These are phyloP conservation scores for Xestia ashworthii DNA, from an alignment of 2,888 invertebrate species.

Conservation along the genomic window DNA sequence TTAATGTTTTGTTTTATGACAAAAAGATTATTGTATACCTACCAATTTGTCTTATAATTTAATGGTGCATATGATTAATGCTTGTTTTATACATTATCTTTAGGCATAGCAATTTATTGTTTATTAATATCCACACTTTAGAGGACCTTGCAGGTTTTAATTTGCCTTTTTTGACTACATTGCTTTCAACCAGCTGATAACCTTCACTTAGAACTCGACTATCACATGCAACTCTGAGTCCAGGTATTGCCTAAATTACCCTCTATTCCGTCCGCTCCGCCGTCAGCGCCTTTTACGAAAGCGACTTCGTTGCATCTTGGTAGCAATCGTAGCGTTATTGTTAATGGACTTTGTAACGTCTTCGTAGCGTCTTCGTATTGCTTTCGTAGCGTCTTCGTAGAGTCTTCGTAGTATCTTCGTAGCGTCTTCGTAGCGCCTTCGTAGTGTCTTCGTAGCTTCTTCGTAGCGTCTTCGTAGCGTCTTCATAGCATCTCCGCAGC, in stretches of 20 bases:
- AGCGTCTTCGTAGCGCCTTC: not conserved
- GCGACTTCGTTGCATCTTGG: not conserved
- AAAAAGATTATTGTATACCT: not conserved
- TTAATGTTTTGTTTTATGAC: conserved; percentile 1
- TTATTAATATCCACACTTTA: not conserved
- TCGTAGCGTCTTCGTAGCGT: not conserved
- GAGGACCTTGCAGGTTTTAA: not conserved
- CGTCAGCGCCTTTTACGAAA: not conserved
- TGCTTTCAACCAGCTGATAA: conserved; percentile 1
- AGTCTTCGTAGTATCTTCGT: not conserved
- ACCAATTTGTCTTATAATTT: not conserved
- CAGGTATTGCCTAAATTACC: no score
- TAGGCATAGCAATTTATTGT: not conserved
- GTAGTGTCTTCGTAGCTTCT: not conserved
- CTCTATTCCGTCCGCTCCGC: not conserved
- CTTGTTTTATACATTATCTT: not conserved
- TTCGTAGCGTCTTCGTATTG: not conserved
- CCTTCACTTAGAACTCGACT: not conserved
- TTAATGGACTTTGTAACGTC: not conserved
- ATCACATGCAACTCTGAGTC: not conserved
- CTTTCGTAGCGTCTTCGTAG: not conserved
- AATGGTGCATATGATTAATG: not conserved
- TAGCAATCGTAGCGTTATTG: no score
- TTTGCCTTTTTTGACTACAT: not conserved
- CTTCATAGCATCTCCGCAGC: not conserved